Evolutionary conservation across 2,113 vertebrate species (phyloP), one percentile per base, ranked within the genome.

Genomic region (Zapus hudsonius): DNA sequence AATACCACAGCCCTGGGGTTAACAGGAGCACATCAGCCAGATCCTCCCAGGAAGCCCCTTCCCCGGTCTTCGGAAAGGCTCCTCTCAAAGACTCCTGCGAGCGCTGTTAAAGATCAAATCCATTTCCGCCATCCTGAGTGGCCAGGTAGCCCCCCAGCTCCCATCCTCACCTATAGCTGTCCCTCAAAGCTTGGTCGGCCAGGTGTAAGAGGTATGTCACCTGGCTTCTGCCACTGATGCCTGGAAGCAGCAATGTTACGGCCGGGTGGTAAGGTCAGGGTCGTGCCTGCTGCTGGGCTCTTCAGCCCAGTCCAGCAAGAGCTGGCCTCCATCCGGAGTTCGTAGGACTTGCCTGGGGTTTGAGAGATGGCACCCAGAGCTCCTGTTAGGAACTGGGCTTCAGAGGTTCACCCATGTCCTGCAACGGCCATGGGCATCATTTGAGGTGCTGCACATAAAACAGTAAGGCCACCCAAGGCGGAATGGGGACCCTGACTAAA

Each of bases 291-390:
- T 98, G 64, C 73, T 42, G 0, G 72, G 25, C 89, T 97, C 98
- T 79, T 98, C 97, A 9, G 97, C 94, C 98, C 98, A 99, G 94
- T 99, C 99, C 73, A 99, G 96, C n/a, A 98, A 97, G 86, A 99
- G 96, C 96, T 98, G 99, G 33, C 99, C 98, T 1, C 99, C 98
- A 4, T 99, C 99, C 0, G 92, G 81, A 0, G 98, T 99, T 57
- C 91, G 89, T 40, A 99, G 98, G 84, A 98, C 90, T 95, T 99
- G 98, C 89, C 99, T 98, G 95, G 36, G 67, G 20, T 95, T 87
- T 85, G 38, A 87, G 42, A 67, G 52, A 52, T 22, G n/a, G 40
- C 63, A 81, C 31, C 76, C 47, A 84, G 38, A 59, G 40, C 38
- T 47, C 64, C 31, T 33, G 0, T 85, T 40, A 76, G 85, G 78